Evolutionary conservation across 2,113 vertebrate species (phyloP).

Genomic region (Xiphophorus hellerii): DNA sequence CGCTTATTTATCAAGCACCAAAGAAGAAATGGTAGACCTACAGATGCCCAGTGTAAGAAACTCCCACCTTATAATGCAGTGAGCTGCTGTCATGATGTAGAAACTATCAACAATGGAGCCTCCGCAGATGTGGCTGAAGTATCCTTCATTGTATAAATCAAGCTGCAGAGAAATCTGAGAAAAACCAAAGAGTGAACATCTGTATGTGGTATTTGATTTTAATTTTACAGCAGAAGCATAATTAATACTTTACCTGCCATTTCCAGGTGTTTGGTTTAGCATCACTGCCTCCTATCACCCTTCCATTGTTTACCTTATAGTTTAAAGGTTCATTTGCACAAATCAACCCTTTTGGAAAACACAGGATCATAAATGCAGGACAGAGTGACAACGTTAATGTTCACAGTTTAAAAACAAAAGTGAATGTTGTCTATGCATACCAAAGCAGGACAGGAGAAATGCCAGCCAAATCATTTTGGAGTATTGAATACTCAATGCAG

Average conservation of each 20-base stretch:
- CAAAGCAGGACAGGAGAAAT: conserved; percentile 62
- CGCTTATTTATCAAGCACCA: background rate
- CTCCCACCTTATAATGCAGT: conserved; percentile 72
- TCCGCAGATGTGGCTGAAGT: conserved; percentile 67
- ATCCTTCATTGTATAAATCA: background rate
- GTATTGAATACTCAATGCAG: background rate
- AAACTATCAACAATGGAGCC: conserved; percentile 43
- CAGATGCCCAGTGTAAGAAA: background rate
- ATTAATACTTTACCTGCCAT: conserved; percentile 74
- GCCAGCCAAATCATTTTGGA: conserved; percentile 65
- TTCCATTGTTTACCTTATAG: conserved; percentile 43
- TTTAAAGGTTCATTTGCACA: conserved; percentile 50
- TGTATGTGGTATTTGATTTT: background rate
- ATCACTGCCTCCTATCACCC: conserved; percentile 67
- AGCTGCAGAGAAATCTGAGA: conserved; percentile 69
- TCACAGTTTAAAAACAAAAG: background rate
- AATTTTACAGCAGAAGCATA: background rate
- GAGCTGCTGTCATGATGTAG: conserved; percentile 76
- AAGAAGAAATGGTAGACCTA: background rate
- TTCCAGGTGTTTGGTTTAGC: conserved; percentile 70
- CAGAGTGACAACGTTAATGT: background rate
- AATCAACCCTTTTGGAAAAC: conserved; percentile 54
- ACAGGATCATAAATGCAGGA: conserved; percentile 7
- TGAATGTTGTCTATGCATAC: conserved; percentile 28
- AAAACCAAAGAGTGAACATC: background rate